A percentile compares a stretch with the other conserved stretches of the same genome.
Conservation (phyloP, 2,113 vertebrate species). For the Serilophus lunatus region DNA sequence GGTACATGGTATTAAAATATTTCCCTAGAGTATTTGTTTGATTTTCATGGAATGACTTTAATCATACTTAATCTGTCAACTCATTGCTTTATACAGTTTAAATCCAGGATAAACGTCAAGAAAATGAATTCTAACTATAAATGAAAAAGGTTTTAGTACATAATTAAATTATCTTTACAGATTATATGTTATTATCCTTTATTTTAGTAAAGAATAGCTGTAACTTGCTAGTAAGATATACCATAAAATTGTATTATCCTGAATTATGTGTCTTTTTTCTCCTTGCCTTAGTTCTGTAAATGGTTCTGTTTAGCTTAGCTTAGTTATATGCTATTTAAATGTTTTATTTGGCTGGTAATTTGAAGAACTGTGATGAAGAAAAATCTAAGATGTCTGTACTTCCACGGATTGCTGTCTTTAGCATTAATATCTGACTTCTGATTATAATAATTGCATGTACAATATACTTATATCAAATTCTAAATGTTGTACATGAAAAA, state of each 20-base stretch:
- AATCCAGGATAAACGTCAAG: conserved; percentile 31
- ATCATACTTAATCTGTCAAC: conserved; percentile 36
- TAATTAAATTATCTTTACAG: conserved; percentile 30
- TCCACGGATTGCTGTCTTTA: background rate
- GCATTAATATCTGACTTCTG: background rate
- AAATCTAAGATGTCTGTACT: background rate
- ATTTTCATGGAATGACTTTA: conserved; percentile 29
- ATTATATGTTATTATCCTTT: conserved; percentile 16
- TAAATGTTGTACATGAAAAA: background rate
- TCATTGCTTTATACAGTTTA: conserved; percentile 18
- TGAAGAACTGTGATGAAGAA: background rate
- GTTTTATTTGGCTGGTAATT: conserved; percentile 1
- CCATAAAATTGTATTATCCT: conserved; percentile 19
- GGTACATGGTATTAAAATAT: conserved; percentile 66
- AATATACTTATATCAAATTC: background rate
- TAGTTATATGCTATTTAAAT: background rate
- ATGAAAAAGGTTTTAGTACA: conserved; percentile 1
- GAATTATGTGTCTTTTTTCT: background rate
- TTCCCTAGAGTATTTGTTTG: conserved; percentile 19
- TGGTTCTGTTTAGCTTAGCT: conserved; percentile 1
- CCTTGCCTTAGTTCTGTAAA: background rate
- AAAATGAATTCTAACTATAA: conserved; percentile 16
- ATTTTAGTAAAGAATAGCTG: conserved; percentile 33
- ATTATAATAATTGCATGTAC: background rate
- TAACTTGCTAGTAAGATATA: background rate